Evolutionary conservation across 2,888 invertebrate species (phyloP).

Genomic region (Plebejus argus): DNA sequence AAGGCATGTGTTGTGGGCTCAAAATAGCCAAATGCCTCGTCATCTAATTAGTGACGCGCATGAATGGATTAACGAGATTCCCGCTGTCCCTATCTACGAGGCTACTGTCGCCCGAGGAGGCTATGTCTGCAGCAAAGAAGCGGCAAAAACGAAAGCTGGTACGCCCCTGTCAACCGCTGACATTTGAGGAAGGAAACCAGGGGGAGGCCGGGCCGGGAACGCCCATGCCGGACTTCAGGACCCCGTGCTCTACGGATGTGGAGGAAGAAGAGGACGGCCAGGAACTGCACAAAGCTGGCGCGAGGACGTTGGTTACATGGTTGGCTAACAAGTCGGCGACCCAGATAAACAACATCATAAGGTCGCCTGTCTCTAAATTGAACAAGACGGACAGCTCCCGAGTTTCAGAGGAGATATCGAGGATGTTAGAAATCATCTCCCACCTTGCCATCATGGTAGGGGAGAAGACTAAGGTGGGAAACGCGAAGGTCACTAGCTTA

Average conservation of each 20-base stretch:
- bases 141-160: not conserved
- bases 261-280: not conserved
- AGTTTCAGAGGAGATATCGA: not conserved
- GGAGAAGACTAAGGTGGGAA: too few species aligned
- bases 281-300: not conserved
- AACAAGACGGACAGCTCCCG: not conserved
- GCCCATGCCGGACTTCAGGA: not conserved
- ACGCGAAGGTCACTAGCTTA: too few species aligned
- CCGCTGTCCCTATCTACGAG: conserved; percentile 65
- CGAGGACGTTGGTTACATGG: not conserved
- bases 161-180: not conserved
- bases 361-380: not conserved
- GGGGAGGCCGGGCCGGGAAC: not conserved
- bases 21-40: conserved; percentile 56
- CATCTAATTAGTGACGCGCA: conserved; percentile 83
- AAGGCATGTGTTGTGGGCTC: too few species aligned
- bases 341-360: not conserved
- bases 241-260: not conserved
- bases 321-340: not conserved
- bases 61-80: conserved; percentile 84
- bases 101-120: not conserved
- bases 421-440: too few species aligned
- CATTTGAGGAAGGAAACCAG: not conserved
- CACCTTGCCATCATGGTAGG: too few species aligned
- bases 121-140: not conserved